Conservation (phyloP, 2,113 vertebrate genomes). For the Hyla sarda region DNA sequence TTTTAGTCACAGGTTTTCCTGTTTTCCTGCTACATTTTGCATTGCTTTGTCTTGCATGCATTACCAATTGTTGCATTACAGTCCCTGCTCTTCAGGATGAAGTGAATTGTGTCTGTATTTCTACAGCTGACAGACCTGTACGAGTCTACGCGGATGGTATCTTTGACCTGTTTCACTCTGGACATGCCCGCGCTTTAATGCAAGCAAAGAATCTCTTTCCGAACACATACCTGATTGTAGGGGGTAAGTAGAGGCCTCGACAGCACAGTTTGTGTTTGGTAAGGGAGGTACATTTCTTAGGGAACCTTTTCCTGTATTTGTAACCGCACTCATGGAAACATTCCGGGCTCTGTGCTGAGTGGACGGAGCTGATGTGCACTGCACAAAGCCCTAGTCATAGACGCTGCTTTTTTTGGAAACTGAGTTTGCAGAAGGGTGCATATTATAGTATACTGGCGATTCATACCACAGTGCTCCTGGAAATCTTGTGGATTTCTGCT, state of each 20-base stretch:
- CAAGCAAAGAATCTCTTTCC: constrained; percentile 98
- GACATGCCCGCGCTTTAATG: constrained; percentile 97
- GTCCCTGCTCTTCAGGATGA: not conserved
- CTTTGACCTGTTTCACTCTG: constrained; percentile 98
- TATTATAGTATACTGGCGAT: not conserved
- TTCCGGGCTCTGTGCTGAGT: not conserved
- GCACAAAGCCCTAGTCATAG: constrained; percentile 41
- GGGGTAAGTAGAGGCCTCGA: constrained; percentile 78
- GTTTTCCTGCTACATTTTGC: not conserved
- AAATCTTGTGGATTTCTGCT: not conserved
- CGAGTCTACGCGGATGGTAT: constrained; percentile 97
- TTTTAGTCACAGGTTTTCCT: too few relatives aligned
- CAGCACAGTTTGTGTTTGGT: not conserved
- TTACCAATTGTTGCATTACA: not conserved
- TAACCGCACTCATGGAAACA: not conserved
- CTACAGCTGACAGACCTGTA: constrained; percentile 86
- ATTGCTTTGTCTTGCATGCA: not conserved
- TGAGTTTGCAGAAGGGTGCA: not conserved
- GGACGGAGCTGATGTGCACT: not conserved
- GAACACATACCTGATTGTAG: constrained; percentile 97
- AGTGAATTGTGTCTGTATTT: constrained; percentile 52
- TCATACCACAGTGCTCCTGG: not conserved
- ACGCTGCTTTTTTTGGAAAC: not conserved
- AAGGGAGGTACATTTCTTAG: not conserved
- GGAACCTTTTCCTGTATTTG: constrained; percentile 19